Evolutionary conservation across 2,888 invertebrate genomes (phyloP).

Genomic region (Galerucella nymphaeae): DNA sequence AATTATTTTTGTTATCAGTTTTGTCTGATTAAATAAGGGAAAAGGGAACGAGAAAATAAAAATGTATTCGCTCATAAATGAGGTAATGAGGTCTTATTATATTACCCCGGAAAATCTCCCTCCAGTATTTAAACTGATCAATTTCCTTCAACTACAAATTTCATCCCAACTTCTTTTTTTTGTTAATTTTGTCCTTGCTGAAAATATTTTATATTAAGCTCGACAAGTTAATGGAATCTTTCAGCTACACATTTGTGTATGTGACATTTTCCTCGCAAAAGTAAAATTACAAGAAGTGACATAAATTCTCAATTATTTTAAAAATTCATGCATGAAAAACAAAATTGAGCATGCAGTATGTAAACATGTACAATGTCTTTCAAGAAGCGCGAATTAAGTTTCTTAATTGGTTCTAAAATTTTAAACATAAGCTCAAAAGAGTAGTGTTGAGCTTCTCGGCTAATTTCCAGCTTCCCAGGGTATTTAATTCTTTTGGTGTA

Average conservation of each 20-base stretch:
- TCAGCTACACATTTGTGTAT: not conserved
- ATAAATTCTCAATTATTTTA: not conserved
- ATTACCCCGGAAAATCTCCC: not conserved
- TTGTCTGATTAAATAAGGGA: constrained; percentile 20
- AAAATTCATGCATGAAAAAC: not conserved
- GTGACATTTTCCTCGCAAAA: constrained; percentile 1
- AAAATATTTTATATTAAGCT: not conserved
- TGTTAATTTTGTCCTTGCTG: constrained; percentile 1
- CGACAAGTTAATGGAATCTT: constrained; percentile 1
- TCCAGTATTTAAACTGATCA: not conserved
- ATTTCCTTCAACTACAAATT: not conserved
- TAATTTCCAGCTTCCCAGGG: not conserved
- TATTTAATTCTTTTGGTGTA: constrained; percentile 1
- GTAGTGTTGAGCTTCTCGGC: not conserved
- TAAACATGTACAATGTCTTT: too few species aligned
- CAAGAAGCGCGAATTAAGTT: too few species aligned
- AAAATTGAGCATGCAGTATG: not conserved
- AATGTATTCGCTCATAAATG: too few species aligned
- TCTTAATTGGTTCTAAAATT: not conserved
- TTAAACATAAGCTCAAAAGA: not conserved
- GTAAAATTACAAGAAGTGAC: not conserved
- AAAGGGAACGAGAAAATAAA: too few species aligned
- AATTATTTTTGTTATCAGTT: constrained; percentile 30
- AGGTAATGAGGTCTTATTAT: too few species aligned
- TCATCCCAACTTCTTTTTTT: not conserved